phyloP scores from a whole-genome alignment of 2,113 vertebrate genomes.

The Rissa tridactyla region DNA sequence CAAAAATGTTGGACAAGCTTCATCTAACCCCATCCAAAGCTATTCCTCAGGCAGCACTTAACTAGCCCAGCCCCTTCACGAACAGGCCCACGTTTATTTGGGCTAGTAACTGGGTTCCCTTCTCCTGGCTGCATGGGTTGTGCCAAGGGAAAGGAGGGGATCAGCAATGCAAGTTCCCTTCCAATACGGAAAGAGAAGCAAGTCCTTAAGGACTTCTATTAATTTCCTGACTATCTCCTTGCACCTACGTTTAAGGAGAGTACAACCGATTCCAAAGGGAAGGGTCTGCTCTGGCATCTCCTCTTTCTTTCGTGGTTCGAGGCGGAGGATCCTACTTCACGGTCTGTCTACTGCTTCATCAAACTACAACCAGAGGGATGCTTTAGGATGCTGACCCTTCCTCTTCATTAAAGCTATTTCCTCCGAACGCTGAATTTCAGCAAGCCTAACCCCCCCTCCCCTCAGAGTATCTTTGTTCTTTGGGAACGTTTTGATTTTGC shows the following conservation, averaged over 20 bases:
- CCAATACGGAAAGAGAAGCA: neutral
- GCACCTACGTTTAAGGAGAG: neutral
- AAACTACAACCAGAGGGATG: neutral
- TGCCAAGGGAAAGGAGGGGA: neutral
- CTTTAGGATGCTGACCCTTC: neutral
- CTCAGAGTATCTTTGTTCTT: neutral
- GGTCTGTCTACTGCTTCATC: neutral
- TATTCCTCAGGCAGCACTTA: neutral
- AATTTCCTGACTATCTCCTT: neutral
- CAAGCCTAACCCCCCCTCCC: neutral
- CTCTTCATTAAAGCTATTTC: neutral
- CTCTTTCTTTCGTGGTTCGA: neutral
- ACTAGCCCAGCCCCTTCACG: neutral
- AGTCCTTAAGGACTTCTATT: neutral
- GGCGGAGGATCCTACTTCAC: neutral
- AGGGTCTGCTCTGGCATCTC: neutral
- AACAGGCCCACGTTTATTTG: neutral
- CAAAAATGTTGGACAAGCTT: constrained; percentile 44
- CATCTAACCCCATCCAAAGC: neutral
- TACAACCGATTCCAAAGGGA: neutral
- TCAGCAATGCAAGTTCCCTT: neutral
- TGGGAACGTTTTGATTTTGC: neutral
- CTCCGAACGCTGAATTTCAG: neutral
- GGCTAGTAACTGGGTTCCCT: neutral
- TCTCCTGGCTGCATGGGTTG: neutral